Conservation (phyloP, 2,797 vertebrate species). For the Podargus strigoides region DNA sequence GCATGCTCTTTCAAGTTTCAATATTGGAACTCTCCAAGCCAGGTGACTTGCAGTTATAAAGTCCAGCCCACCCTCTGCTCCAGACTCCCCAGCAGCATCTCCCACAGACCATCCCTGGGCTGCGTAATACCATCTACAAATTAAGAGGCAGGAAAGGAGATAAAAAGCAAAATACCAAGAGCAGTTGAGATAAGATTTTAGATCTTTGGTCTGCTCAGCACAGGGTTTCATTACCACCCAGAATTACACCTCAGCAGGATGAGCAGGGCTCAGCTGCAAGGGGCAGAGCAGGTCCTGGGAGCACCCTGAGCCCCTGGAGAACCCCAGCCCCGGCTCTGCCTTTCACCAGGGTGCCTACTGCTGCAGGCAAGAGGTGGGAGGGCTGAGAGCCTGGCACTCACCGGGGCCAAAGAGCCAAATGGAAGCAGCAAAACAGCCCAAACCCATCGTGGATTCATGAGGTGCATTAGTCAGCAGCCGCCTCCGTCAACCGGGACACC, state of each 20-base stretch:
- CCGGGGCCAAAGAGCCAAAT: rapidly evolving
- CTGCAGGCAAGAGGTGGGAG: neutral
- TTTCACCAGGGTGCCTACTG: neutral
- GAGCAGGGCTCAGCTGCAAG: rapidly evolving
- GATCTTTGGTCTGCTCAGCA: neutral
- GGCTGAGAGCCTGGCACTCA: neutral
- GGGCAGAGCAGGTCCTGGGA: neutral
- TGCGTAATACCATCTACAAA: rapidly evolving
- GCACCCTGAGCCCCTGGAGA: neutral
- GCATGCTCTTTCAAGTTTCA: neutral
- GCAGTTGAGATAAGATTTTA: neutral
- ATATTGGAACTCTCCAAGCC: neutral
- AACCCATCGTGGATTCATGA: rapidly evolving
- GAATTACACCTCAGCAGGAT: rapidly evolving
- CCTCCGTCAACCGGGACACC: neutral
- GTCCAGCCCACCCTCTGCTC: too few species aligned
- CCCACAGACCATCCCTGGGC: neutral
- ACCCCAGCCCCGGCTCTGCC: neutral
- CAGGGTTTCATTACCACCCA: rapidly evolving
- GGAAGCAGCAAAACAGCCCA: neutral
- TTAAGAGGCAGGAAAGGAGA: neutral
- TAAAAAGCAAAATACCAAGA: neutral
- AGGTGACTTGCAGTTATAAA: neutral
- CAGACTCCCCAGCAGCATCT: neutral
- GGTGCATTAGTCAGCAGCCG: neutral